Base-by-base conservation (phyloP, 2,797 vertebrate genomes). In the Ambastaia sidthimunki region DNA sequence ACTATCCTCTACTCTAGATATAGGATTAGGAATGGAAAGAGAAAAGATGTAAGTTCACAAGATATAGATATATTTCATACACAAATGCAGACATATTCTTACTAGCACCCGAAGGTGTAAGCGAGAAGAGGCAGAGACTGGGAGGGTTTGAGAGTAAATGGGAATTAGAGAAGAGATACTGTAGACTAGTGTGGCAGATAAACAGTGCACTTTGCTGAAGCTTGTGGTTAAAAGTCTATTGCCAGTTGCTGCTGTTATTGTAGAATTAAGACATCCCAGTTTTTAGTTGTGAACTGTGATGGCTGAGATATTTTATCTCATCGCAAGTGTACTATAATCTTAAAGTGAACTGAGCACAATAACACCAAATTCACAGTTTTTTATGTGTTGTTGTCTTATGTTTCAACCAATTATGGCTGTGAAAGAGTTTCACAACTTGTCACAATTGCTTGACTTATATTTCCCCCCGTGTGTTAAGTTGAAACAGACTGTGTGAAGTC, bases 1-100 rank as follows among this genome's bases (percentile, higher is more conserved):
- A 96, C 97, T 97, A 98, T 94, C 93, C 93, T 94, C 96, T 96
- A 96, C 92, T 92, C 95, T 97, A 97, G 94, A 96, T 95, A 97
- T 96, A 95, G 95, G 93, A 95, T 87, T 60, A 89, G 94, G 91
- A 91, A 93, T 87, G 90, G 92, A 93, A 93, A 67, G 89, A 90
- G 93, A 94, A 94, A 94, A 92, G 94, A 96, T 96, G 96, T 94
- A 95, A 94, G 94, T 93, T 95, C 95, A 98, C 95, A 95, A 96
- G 97, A 98, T 96, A 93, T 93, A 94, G 95, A 90, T 90, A 93
- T 84, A 81, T 34, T 71, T 84, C 94, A 93, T 94, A 96, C 94
- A 97, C 94, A 93, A 95, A 96, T 95, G 96, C 94, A 95, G 96
- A 98, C 94, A 91, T 93, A 96, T 95, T 95, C 94, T 92, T 97